Base-by-base conservation (phyloP, 2,113 vertebrate species). In the Bubalus kerabau region DNA sequence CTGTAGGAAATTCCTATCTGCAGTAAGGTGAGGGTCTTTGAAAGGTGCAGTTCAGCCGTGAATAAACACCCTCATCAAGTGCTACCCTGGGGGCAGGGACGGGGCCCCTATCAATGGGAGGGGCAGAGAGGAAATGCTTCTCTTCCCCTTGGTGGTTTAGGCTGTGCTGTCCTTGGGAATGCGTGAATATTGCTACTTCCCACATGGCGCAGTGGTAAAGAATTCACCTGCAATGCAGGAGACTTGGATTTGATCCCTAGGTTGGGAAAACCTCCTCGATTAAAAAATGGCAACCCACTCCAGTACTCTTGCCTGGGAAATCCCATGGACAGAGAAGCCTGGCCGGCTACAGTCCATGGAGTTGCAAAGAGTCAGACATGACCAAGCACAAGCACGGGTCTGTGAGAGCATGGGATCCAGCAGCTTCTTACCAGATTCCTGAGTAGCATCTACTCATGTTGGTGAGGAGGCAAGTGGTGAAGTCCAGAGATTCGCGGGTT, bases 301-400 rank as follows among this genome's bases (percentile, higher is more conserved):
- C 23, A 76, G 71, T 76, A 76, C 40, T 43, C 6, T 76, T 76
- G 23, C 23, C 36, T 76, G 23, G 23, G n/a, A 71, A 71, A 71
- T 71, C n/a, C n/a, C 64, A 71, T 71, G n/a, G 71, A 14, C 23
- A 76, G 36, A 26, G 71, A 24, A 76, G 71, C 36, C 71, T 43
- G 40, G 36, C 36, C 0, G 2, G 23, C 71, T 14, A 43, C 71
- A 43, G 71, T 14, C 36, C 71, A 43, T 76, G 40, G 40, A 43
- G 23, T 26, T 26, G 40, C 40, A 76, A 32, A 76, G 40, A 40
- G 6, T 74, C 71, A 74, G 71, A 43, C 71, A 43, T 14, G 71
- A 43, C 71, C 23, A 43, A 43, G 36, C 6, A 43, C 0, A 3
- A 26, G 21, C 71, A 74, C 0, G 0, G 21, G 4, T 21, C 46